Evolutionary conservation across 2,797 vertebrate genomes (phyloP).

Genomic region (Muscicapa striata): DNA sequence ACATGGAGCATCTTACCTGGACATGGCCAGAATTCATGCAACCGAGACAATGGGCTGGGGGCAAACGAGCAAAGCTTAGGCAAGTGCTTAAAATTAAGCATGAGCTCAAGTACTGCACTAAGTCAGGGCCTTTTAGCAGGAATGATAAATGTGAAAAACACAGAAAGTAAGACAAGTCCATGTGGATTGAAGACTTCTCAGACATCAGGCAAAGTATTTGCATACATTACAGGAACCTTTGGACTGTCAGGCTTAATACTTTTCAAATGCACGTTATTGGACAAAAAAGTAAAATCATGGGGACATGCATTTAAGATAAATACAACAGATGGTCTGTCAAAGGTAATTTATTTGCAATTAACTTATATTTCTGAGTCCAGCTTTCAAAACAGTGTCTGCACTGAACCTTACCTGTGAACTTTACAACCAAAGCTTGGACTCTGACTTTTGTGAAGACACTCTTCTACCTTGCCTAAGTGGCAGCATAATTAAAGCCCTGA

Average conservation of each 20-base stretch:
- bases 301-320: neutral
- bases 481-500: neutral
- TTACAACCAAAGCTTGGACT: neutral
- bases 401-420: neutral
- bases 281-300: neutral
- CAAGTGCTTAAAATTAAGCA: neutral
- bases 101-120: neutral
- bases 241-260: neutral
- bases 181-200: neutral
- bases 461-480: neutral
- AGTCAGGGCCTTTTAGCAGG: conserved; percentile 21
- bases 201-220: conserved; percentile 6
- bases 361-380: neutral
- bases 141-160: conserved; percentile 56
- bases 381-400: neutral
- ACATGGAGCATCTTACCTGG: neutral
- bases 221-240: conserved; percentile 37
- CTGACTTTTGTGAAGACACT: neutral
- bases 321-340: neutral
- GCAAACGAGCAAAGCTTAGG: neutral
- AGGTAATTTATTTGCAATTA: neutral
- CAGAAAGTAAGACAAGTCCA: neutral
- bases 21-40: neutral
- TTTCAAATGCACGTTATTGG: neutral
- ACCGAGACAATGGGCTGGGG: neutral